A percentile compares a stretch with the other conserved stretches of the same genome.
These are phyloP conservation scores for Anoplolepis gracilipes DNA, from an alignment of 1,140 invertebrate genomes.

Conservation along the genomic window DNA sequence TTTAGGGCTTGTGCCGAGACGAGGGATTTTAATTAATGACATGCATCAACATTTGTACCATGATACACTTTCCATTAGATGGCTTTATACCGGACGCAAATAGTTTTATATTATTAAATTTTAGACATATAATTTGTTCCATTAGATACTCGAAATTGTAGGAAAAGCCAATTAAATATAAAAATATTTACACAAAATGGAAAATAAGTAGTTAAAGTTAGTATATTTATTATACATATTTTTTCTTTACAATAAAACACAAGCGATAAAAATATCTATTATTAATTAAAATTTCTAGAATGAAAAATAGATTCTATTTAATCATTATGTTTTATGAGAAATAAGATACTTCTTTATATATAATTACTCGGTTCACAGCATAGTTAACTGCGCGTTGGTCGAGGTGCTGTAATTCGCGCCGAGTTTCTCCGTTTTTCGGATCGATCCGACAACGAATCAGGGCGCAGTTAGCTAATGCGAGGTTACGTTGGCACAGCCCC, in stretches of 20 bases:
- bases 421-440: constrained; percentile 77
- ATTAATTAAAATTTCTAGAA: background rate
- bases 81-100: background rate
- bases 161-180: background rate
- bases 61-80: constrained; percentile 32
- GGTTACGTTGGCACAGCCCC: constrained; percentile 76
- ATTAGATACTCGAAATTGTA: background rate
- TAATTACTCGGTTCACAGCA: constrained; percentile 24
- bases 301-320: background rate
- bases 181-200: background rate
- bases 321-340: background rate
- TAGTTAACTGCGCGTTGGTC: constrained; percentile 18
- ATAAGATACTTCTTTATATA: constrained; percentile 24
- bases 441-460: constrained; percentile 80
- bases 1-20: constrained; percentile 36
- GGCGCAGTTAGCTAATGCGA: constrained; percentile 81
- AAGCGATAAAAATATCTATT: background rate
- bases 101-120: constrained; percentile 1
- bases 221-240: background rate
- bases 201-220: background rate
- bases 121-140: background rate
- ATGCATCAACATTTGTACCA: constrained; percentile 14
- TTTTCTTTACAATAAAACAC: background rate
- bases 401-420: constrained; percentile 72
- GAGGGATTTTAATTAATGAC: constrained; percentile 56